Conservation (phyloP, 2,888 invertebrate species). For the Mechanitis messenoides region DNA sequence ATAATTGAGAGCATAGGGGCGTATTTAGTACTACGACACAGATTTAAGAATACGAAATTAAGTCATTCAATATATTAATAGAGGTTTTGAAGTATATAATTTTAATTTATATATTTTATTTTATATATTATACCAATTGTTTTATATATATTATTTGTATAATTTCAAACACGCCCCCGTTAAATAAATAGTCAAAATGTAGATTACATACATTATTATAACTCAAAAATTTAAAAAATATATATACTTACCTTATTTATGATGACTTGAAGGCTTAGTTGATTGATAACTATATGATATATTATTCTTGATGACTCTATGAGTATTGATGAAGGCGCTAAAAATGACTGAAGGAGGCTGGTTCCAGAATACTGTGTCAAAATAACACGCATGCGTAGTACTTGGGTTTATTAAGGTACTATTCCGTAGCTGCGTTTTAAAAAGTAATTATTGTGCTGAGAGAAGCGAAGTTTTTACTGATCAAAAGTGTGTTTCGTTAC, state of each 20-base stretch:
- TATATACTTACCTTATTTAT: slow-evolving; percentile 21
- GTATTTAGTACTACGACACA: slow-evolving; percentile 1
- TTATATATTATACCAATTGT: too few species aligned
- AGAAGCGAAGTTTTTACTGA: too few species aligned
- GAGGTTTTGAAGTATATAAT: too few species aligned
- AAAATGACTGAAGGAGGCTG: slow-evolving; percentile 35
- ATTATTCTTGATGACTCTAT: slow-evolving; percentile 9
- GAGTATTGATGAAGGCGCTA: slow-evolving; percentile 28
- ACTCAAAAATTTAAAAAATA: too few species aligned
- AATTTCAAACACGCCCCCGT: background rate
- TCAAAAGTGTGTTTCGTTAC: too few species aligned
- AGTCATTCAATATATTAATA: background rate
- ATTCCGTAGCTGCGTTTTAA: slow-evolving; percentile 14
- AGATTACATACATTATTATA: too few species aligned
- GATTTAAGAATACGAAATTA: background rate
- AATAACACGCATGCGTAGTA: slow-evolving; percentile 47
- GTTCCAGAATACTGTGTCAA: slow-evolving; percentile 38
- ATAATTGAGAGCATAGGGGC: slow-evolving; percentile 3
- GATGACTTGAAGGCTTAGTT: slow-evolving; percentile 17
- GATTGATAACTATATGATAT: slow-evolving; percentile 8
- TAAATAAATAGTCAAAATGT: background rate
- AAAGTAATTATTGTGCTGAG: slow-evolving; percentile 1
- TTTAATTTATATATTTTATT: too few species aligned
- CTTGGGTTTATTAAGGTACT: slow-evolving; percentile 23
- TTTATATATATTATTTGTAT: too few species aligned